A percentile compares a stretch with the other conserved stretches of the same genome.
phyloP scores from a whole-genome alignment of 2,113 vertebrate species.

The Garra rufa region DNA sequence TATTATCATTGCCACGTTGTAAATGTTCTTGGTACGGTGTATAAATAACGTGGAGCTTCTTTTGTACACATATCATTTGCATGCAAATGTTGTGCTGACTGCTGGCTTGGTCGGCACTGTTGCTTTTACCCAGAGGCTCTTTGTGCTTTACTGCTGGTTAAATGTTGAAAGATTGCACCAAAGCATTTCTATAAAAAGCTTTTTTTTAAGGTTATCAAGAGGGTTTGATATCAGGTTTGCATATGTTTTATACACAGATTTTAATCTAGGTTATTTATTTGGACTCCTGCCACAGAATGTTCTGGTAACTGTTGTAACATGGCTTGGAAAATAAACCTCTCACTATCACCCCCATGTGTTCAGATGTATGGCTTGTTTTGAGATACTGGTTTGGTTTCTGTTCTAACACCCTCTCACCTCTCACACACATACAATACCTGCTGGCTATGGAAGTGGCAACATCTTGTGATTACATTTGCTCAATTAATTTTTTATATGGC shows the following conservation, averaged over 20 bases:
- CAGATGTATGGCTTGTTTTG: not conserved
- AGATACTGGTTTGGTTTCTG: not conserved
- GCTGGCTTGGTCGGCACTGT: conserved; percentile 65
- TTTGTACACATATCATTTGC: conserved; percentile 43
- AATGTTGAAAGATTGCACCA: not conserved
- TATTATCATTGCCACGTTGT: not conserved
- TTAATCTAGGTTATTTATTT: conserved; percentile 59
- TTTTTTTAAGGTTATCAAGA: conserved; percentile 17
- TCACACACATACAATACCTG: not conserved
- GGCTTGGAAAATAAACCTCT: conserved; percentile 41
- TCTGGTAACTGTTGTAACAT: conserved; percentile 32
- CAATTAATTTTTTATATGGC: not conserved
- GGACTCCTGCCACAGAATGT: conserved; percentile 40
- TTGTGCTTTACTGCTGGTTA: conserved; percentile 40
- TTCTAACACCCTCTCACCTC: not conserved
- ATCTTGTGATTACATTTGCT: too few relatives aligned
- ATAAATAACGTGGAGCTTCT: not conserved
- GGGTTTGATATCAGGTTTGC: conserved; percentile 8
- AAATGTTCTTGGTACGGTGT: conserved; percentile 11
- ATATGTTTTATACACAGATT: conserved; percentile 44
- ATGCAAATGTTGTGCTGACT: conserved; percentile 61
- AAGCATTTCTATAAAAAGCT: not conserved
- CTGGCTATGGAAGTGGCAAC: not conserved
- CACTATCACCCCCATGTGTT: conserved; percentile 49
- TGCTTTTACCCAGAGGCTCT: conserved; percentile 28